These are phyloP conservation scores for Petroica traversi DNA, from an alignment of 2,113 vertebrate genomes.

Conservation along the genomic window DNA sequence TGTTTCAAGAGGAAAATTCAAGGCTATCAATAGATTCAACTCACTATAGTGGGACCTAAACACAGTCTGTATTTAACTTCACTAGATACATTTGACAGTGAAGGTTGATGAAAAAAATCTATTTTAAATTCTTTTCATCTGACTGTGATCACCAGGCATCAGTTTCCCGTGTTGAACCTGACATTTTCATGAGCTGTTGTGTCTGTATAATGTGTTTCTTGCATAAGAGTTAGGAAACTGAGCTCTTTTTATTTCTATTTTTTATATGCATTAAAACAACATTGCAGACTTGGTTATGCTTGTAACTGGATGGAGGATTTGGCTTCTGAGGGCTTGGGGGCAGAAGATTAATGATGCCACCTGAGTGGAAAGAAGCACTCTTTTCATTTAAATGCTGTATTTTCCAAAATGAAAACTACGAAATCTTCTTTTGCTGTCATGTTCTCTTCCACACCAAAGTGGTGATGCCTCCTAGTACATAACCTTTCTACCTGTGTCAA, in stretches of 20 bases:
- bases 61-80: background rate
- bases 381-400: background rate
- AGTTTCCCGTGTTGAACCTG: conserved; percentile 23
- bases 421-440: background rate
- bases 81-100: background rate
- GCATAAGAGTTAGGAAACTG: background rate
- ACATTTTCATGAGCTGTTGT: conserved; percentile 29
- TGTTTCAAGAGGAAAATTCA: background rate
- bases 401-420: background rate
- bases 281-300: background rate
- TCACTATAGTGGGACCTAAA: background rate
- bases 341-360: background rate
- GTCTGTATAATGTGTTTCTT: background rate
- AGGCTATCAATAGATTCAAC: background rate
- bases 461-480: background rate
- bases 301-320: background rate
- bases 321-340: background rate
- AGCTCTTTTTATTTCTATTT: background rate
- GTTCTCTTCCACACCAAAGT: background rate
- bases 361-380: background rate
- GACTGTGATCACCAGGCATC: background rate
- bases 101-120: background rate
- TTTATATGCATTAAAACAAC: background rate
- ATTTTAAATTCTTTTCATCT: conserved; percentile 8
- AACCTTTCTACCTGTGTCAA: background rate